Evolutionary conservation across 1,140 invertebrate genomes (phyloP), one percentile per base, ranked within the genome.

Genomic region (Panagrolaimus sp.): DNA sequence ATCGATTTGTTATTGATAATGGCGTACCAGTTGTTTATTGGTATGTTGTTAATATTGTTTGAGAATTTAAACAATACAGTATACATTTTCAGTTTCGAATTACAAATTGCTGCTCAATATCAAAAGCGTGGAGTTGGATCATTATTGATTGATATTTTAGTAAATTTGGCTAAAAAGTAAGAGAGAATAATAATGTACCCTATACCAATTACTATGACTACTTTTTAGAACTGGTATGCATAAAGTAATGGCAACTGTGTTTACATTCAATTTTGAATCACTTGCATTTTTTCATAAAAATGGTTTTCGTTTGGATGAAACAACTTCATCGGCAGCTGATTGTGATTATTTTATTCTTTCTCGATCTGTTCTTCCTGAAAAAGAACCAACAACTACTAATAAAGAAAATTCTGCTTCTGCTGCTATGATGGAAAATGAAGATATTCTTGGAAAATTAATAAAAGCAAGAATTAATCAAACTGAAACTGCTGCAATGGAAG

Each of bases 211-310:
- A n/a, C n/a, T n/a, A 38, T 38, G 31, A 2, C 31, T 38, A 2
- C 7, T 38, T 38, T 38, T 38, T 38, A 38, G 31, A 38, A 61
- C 76, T n/a, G 69, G 69, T 11, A 78, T 78, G 78, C 57, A 53
- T 9, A 78, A 79, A 25, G 57, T 80, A 0, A 63, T 80, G 53
- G 78, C 78, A 3, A 78, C 77, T 4, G 76, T 78, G 9, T 78
- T 78, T 45, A 63, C 69, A 9, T 80, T 73, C 73, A 78, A 78
- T 48, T 27, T 14, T 20, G 63, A 66, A 9, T 78, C 75, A 9
- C 66, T 78, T n/a, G 72, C 45, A 14, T 78, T 78, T 64, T 78
- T 78, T 64, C 78, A 76, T 57, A 78, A 78, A 45, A 64, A 71
- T 44, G 76, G 70, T 13, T 78, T 61, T 46, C 23, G 61, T 27